A percentile compares a stretch with the other conserved stretches of the same genome.
Evolutionary conservation across 2,797 vertebrate genomes (phyloP).

Genomic region (Catamblyrhynchus diadema): DNA sequence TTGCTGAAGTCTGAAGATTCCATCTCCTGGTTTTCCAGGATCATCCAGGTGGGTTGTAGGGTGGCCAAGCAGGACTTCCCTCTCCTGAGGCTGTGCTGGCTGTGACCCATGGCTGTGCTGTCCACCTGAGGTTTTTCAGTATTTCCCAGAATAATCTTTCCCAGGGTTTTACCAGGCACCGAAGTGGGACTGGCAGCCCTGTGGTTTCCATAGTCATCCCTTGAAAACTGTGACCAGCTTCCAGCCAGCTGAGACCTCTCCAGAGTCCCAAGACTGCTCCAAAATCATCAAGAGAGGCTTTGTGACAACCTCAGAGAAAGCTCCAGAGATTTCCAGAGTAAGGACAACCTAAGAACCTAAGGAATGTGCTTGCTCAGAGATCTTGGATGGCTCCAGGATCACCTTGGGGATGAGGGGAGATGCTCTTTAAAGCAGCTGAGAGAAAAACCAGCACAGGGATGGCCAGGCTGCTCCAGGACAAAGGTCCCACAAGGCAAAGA

Average conservation of each 20-base stretch:
- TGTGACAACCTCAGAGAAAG: background rate
- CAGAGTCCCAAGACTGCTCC: background rate
- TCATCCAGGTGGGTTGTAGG: background rate
- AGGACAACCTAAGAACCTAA: background rate
- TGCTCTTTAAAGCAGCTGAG: background rate
- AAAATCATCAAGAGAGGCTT: accelerated
- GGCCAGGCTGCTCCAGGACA: background rate
- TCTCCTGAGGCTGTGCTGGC: background rate
- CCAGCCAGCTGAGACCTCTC: background rate
- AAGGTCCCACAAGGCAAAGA: background rate
- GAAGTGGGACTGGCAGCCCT: background rate
- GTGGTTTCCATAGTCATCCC: background rate
- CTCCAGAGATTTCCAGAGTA: background rate
- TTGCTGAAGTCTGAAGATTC: background rate
- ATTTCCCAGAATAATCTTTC: background rate
- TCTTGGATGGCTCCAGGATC: accelerated
- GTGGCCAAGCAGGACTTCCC: background rate
- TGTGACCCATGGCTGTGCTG: background rate
- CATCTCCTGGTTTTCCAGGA: background rate
- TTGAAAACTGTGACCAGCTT: background rate
- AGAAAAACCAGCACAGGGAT: background rate
- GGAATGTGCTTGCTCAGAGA: background rate
- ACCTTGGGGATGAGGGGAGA: background rate
- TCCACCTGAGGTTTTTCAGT: no score
- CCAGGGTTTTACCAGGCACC: background rate